Evolutionary conservation across 37 sponge, comb jelly and placozoan species (phyloP).

Genomic region (Tethya wilhelma): DNA sequence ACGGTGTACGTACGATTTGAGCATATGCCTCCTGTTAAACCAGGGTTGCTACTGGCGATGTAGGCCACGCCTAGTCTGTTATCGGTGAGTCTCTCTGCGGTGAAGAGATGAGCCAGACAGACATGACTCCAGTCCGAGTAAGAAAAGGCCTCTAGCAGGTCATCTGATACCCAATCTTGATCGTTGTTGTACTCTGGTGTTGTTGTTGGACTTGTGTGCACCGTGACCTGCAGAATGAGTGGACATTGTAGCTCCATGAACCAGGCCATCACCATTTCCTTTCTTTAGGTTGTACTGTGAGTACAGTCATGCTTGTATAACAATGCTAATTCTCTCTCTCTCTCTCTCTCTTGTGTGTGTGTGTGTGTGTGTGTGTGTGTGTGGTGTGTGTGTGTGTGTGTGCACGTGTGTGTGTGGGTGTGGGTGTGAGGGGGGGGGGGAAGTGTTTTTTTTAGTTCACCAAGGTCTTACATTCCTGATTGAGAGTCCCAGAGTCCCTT

Average conservation of each 20-base stretch:
- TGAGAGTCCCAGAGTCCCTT: neutral
- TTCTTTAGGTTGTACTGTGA: too few species aligned
- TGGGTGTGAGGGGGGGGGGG: too few species aligned
- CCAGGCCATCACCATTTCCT: too few species aligned
- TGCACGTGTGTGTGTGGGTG: too few species aligned
- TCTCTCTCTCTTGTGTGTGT: too few species aligned
- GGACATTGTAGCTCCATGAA: too few species aligned
- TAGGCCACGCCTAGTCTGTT: constrained; percentile 80
- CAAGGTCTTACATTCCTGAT: constrained; percentile 43
- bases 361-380: too few species aligned
- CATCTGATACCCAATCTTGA: neutral
- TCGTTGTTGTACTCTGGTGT: constrained; percentile 6
- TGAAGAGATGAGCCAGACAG: constrained; percentile 84
- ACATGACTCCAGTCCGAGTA: constrained; percentile 50
- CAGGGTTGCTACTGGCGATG: constrained; percentile 47
- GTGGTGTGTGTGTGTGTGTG: too few species aligned
- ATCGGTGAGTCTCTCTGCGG: constrained; percentile 47
- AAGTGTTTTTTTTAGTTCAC: too few species aligned
- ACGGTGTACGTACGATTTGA: constrained; percentile 18
- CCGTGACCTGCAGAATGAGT: constrained; percentile 12
- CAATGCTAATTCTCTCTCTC: too few species aligned
- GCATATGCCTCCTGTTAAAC: constrained; percentile 59
- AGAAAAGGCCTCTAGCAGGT: constrained; percentile 27
- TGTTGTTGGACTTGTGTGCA: neutral
- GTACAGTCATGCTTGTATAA: too few species aligned